phyloP scores from a whole-genome alignment of 2,888 invertebrate genomes.

The Zonitis immaculata region DNA sequence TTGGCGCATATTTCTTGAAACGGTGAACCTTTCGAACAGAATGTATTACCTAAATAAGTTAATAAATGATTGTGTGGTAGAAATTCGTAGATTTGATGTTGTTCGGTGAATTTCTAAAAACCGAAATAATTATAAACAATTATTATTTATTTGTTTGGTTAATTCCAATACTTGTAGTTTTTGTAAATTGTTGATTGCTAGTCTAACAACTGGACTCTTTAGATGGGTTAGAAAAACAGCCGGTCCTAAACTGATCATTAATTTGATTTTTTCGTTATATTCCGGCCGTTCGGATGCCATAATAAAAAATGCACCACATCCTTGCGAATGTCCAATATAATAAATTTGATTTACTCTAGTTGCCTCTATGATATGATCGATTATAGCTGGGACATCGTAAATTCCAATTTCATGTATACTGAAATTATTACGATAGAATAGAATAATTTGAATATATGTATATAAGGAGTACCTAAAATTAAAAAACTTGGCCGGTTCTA shows the following conservation, averaged over 20 bases:
- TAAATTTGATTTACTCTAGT: slow-evolving; percentile 60
- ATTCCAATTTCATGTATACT: slow-evolving; percentile 80
- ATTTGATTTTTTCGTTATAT: slow-evolving; percentile 60
- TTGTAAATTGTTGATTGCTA: slow-evolving; percentile 48
- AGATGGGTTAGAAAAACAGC: slow-evolving; percentile 57
- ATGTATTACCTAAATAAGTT: slow-evolving; percentile 1
- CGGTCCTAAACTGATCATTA: slow-evolving; percentile 59
- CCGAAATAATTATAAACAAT: no score
- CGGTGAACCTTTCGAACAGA: slow-evolving; percentile 5
- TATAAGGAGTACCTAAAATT: slow-evolving; percentile 4
- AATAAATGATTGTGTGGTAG: no score
- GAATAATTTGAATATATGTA: not conserved
- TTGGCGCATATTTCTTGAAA: slow-evolving; percentile 7
- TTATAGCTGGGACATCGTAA: slow-evolving; percentile 72
- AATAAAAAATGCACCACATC: slow-evolving; percentile 63
- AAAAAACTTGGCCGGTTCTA: slow-evolving; percentile 8
- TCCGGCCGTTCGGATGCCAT: slow-evolving; percentile 60
- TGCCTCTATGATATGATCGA: slow-evolving; percentile 60
- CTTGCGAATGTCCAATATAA: slow-evolving; percentile 78
- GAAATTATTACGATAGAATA: slow-evolving; percentile 8
- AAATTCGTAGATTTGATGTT: slow-evolving; percentile 8
- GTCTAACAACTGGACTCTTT: slow-evolving; percentile 46
- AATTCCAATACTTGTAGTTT: slow-evolving; percentile 44
- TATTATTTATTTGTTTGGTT: no score
- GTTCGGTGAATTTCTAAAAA: slow-evolving; percentile 1